Conservation (phyloP, 2,797 vertebrate genomes). For the Dendrocincla fuliginosa region DNA sequence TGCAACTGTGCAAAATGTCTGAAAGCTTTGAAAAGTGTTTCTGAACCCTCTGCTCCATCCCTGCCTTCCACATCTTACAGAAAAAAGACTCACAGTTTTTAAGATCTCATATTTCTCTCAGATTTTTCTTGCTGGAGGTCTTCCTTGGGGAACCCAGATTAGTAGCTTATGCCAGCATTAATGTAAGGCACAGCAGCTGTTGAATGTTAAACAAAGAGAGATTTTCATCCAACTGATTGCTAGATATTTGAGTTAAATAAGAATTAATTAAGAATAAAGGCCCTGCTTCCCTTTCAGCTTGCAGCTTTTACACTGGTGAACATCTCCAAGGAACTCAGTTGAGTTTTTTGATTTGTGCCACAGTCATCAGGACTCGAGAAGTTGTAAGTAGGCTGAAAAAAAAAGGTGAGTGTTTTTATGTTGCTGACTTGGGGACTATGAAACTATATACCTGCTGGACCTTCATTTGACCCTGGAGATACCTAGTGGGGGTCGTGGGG, state of each 20-base stretch:
- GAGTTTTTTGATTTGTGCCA: not conserved
- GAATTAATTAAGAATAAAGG: constrained; percentile 47
- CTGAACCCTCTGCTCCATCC: not conserved
- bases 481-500: rapidly evolving
- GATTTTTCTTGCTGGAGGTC: constrained; percentile 38
- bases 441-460: not conserved
- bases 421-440: not conserved
- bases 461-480: not conserved
- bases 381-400: not conserved
- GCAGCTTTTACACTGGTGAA: not conserved
- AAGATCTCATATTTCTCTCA: constrained; percentile 6
- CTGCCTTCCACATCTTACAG: not conserved
- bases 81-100: not conserved
- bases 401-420: not conserved
- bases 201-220: constrained; percentile 51
- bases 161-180: constrained; percentile 5
- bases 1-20: not conserved
- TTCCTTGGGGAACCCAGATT: constrained; percentile 1
- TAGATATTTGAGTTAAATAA: constrained; percentile 53
- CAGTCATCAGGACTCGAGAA: not conserved
- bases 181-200: constrained; percentile 38
- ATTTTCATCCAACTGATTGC: constrained; percentile 48
- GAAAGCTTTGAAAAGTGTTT: not conserved
- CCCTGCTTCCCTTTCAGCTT: not conserved
- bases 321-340: not conserved